These are phyloP conservation scores for Myopa testacea DNA, from an alignment of 2,888 invertebrate genomes.

Conservation along the genomic window DNA sequence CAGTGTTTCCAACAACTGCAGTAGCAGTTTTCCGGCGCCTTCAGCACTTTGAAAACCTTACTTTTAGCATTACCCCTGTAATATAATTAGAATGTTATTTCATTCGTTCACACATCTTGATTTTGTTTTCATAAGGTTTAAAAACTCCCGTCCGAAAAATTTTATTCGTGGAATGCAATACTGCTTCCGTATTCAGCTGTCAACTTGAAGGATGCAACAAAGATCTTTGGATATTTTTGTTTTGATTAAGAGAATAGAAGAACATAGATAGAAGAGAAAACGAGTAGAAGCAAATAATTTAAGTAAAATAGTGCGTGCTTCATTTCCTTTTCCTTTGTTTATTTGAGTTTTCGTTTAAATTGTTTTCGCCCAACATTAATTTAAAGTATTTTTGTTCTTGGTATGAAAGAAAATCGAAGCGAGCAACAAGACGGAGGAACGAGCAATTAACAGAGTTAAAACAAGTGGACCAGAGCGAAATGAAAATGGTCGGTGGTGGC, in stretches of 20 bases:
- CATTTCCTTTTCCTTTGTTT: constrained; percentile 52
- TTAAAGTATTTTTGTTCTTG: constrained; percentile 43
- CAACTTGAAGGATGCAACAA: constrained; percentile 5
- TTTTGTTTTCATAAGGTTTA: not conserved
- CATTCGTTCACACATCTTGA: too few relatives aligned
- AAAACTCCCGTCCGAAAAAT: not conserved
- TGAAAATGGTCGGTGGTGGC: constrained; percentile 50
- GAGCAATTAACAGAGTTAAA: not conserved
- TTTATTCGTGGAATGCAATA: constrained; percentile 1
- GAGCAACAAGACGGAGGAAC: not conserved
- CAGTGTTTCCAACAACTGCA: too few relatives aligned
- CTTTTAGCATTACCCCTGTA: not conserved
- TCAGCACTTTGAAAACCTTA: too few relatives aligned
- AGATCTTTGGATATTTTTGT: constrained; percentile 36
- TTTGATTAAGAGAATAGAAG: constrained; percentile 23
- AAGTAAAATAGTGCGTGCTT: constrained; percentile 49
- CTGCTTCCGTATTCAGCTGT: constrained; percentile 16
- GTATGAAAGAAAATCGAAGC: not conserved
- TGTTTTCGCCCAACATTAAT: constrained; percentile 44
- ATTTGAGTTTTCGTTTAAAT: constrained; percentile 47
- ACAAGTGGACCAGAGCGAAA: constrained; percentile 15
- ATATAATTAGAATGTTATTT: not conserved
- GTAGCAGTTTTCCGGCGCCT: too few relatives aligned
- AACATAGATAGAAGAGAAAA: constrained; percentile 37
- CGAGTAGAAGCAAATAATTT: constrained; percentile 46